Evolutionary conservation across 2,113 vertebrate genomes (phyloP).

Genomic region (Picathartes gymnocephalus): DNA sequence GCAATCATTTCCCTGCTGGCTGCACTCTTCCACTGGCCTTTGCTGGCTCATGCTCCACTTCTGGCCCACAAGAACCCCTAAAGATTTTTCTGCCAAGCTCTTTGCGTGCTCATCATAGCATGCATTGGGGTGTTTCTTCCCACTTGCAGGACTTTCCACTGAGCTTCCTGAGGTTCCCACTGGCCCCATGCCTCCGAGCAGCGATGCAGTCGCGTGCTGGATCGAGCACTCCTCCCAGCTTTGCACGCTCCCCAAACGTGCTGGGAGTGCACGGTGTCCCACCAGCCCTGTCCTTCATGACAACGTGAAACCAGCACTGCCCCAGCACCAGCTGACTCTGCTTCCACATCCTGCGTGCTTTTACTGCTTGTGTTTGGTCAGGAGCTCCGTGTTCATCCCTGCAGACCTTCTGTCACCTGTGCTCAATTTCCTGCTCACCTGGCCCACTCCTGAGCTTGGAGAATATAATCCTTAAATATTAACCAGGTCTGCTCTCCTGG

Average conservation of each 20-base stretch:
- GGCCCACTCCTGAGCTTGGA: neutral
- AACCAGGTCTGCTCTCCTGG: neutral
- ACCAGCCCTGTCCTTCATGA: neutral
- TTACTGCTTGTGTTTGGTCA: neutral
- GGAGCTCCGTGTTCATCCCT: neutral
- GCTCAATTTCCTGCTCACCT: neutral
- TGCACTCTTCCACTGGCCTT: neutral
- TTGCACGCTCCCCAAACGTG: neutral
- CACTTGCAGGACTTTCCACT: neutral
- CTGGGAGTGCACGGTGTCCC: neutral
- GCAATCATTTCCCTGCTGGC: neutral
- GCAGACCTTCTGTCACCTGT: neutral
- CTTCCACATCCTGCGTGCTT: neutral
- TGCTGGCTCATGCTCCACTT: neutral
- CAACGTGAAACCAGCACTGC: neutral
- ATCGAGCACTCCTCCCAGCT: neutral
- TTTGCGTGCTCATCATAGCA: neutral
- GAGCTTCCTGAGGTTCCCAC: neutral
- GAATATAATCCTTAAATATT: neutral
- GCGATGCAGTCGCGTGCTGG: neutral
- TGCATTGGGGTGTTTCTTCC: neutral
- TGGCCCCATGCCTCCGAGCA: neutral
- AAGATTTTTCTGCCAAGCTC: neutral
- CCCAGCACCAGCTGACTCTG: neutral
- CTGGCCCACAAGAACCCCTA: too few relatives aligned